Percentiles rank a stretch among this genome's conserved stretches.
These are phyloP conservation scores for Cryptomyrus ogoouensis DNA, from an alignment of 2,113 vertebrate genomes.

Conservation along the genomic window DNA sequence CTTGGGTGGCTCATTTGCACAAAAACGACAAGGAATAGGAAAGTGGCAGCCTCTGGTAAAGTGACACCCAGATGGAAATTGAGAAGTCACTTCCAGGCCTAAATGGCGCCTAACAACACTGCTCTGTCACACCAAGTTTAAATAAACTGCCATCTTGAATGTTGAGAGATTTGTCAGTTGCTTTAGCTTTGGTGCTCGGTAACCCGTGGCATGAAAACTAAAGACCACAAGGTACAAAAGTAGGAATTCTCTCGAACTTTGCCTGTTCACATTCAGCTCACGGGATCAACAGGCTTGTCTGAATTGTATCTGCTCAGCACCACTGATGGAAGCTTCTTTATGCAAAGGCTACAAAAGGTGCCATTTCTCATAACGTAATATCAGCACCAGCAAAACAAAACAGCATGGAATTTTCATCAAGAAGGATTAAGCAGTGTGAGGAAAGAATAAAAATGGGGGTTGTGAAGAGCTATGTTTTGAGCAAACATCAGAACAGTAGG, in stretches of 20 bases:
- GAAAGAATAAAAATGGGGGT: background rate
- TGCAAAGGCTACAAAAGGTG: background rate
- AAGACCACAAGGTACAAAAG: conserved; percentile 3
- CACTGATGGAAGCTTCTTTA: conserved; percentile 9
- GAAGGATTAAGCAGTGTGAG: background rate
- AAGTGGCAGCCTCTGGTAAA: background rate
- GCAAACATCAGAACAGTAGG: background rate
- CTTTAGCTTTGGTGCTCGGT: background rate
- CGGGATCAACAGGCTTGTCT: conserved; percentile 14
- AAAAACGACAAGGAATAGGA: background rate
- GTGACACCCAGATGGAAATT: conserved; percentile 12
- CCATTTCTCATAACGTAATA: conserved; percentile 13
- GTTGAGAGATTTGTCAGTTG: background rate
- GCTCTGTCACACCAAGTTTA: background rate
- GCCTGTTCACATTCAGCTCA: background rate
- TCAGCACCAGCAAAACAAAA: background rate
- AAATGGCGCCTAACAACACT: background rate
- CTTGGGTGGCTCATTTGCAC: background rate
- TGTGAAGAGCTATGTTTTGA: background rate
- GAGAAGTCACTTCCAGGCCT: conserved; percentile 8
- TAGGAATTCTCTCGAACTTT: conserved; percentile 5
- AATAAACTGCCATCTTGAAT: background rate
- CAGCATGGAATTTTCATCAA: background rate
- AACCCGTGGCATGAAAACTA: background rate
- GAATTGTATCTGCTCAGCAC: conserved; percentile 1